These are phyloP conservation scores for Turritopsis dohrnii DNA, from an alignment of 30 jellyfish, hydroid and myxozoan species.

Conservation along the genomic window DNA sequence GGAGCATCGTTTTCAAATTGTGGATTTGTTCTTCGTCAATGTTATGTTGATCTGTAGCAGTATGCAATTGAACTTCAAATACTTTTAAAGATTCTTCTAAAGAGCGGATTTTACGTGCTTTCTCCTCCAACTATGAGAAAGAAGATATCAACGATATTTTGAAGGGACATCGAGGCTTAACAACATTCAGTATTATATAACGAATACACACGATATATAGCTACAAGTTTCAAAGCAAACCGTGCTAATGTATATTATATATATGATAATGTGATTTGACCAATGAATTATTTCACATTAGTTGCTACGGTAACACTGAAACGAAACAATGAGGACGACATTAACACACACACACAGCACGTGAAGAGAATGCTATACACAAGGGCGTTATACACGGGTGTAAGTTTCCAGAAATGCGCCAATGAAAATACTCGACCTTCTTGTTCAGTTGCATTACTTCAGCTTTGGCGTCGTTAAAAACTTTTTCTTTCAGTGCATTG, in stretches of 20 bases:
- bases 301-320: constrained; percentile 13
- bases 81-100: constrained; percentile 56
- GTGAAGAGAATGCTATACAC: background rate
- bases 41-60: constrained; percentile 36
- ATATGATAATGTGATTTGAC: background rate
- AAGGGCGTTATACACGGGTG: background rate
- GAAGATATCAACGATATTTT: background rate
- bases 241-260: background rate
- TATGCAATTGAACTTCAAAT: constrained; percentile 51
- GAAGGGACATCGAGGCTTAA: background rate
- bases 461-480: constrained; percentile 94
- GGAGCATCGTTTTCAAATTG: constrained; percentile 38
- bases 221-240: background rate
- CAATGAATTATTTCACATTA: background rate
- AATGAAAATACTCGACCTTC: constrained; percentile 45
- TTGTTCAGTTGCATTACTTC: constrained; percentile 90
- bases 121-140: constrained; percentile 68
- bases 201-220: background rate
- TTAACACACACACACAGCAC: background rate
- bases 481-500: constrained; percentile 86
- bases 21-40: constrained; percentile 53
- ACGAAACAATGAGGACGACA: background rate
- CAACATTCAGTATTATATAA: background rate
- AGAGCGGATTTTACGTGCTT: constrained; percentile 50
- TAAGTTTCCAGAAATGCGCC: background rate